Evolutionary conservation across 1,140 invertebrate genomes (phyloP).

Genomic region (Heliconius congener): DNA sequence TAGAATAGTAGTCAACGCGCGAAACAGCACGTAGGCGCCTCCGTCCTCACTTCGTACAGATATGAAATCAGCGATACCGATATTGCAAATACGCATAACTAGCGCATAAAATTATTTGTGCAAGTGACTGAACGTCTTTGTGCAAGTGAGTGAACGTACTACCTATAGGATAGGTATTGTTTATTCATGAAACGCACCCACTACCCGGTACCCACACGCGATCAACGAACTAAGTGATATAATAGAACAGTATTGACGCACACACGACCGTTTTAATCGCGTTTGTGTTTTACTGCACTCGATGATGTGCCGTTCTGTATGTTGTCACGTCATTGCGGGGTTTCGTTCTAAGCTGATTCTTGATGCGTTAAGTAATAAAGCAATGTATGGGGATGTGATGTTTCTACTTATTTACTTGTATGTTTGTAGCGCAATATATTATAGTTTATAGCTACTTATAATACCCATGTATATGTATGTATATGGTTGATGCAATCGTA

Average conservation of each 20-base stretch:
- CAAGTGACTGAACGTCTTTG: constrained; percentile 43
- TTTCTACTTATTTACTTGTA: constrained; percentile 15
- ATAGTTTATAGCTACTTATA: background rate
- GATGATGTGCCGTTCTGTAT: background rate
- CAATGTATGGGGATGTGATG: constrained; percentile 13
- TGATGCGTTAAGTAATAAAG: background rate
- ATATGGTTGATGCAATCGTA: constrained; percentile 57
- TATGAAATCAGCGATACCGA: constrained; percentile 56
- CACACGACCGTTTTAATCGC: constrained; percentile 33
- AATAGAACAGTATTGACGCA: constrained; percentile 39
- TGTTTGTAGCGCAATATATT: constrained; percentile 20
- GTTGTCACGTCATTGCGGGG: constrained; percentile 20
- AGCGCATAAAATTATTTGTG: constrained; percentile 50
- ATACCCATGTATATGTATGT: constrained; percentile 42
- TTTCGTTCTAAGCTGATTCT: background rate
- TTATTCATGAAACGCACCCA: constrained; percentile 50
- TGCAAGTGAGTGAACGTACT: too few relatives aligned
- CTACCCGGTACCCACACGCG: constrained; percentile 35
- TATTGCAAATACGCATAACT: constrained; percentile 50
- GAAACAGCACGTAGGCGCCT: constrained; percentile 68
- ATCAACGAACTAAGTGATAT: constrained; percentile 52
- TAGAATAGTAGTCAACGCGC: constrained; percentile 56
- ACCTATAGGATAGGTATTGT: constrained; percentile 33
- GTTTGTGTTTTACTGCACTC: constrained; percentile 16
- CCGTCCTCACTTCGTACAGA: constrained; percentile 44